Evolutionary conservation across 2,113 vertebrate species (phyloP).

Genomic region (Chloropsis hardwickii): DNA sequence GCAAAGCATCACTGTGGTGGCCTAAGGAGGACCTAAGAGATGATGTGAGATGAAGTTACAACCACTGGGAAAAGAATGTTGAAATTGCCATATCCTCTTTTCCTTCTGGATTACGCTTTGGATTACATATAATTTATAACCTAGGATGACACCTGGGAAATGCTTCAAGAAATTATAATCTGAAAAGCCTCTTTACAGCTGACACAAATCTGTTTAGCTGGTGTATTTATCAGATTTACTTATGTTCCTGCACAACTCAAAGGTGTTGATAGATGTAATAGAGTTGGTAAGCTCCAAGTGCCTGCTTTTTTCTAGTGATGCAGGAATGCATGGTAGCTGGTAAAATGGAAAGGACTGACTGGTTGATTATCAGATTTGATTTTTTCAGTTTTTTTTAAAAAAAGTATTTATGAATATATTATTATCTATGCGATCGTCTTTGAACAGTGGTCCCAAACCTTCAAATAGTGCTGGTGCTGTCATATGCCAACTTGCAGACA

Average conservation of each 20-base stretch:
- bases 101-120: not conserved
- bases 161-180: not conserved
- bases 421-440: not conserved
- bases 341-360: slow-evolving; percentile 7
- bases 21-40: not conserved
- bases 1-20: not conserved
- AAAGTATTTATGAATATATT: not conserved
- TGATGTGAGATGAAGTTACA: not conserved
- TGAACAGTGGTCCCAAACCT: not conserved
- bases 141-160: not conserved
- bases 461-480: not conserved
- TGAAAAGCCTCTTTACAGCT: not conserved
- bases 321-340: not conserved
- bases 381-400: not conserved
- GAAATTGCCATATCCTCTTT: not conserved
- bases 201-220: slow-evolving; percentile 6
- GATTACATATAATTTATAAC: not conserved
- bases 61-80: not conserved
- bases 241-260: not conserved
- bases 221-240: slow-evolving; percentile 14
- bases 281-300: not conserved
- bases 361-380: not conserved
- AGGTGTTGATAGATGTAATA: not conserved
- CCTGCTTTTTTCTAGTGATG: not conserved
- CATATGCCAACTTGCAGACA: not conserved